Evolutionary conservation across 2,113 vertebrate species (phyloP), one percentile per base, ranked within the genome.

Genomic region (Craseonycteris thonglongyai): DNA sequence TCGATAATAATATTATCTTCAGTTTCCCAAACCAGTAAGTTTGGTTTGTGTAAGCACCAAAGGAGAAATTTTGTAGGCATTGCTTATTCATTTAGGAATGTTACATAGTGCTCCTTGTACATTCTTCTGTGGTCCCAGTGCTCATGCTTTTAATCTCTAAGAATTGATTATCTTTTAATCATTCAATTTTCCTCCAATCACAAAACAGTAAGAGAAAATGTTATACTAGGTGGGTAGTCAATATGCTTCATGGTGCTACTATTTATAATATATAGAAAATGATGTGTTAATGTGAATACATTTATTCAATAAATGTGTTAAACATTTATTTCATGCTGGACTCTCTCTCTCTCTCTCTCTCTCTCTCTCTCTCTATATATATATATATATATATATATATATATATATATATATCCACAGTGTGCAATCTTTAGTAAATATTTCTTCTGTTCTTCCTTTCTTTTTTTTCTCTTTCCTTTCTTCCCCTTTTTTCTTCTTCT

Each of bases 161-260:
- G n/a, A 94, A 65, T 58, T 72, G 21, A 19, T 90, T 93, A n/a
- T 88, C 38, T 84, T 87, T 96, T 78, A 96, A 82, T 93, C 54
- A 92, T 38, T 14, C 1, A 42, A 51, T 90, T 86, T 93, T 24
- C 40, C 18, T 94, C 84, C 72, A 87, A 33, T 93, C 49, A 90
- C 21, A 81, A 88, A 92, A 82, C 78, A 35, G 5, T 82, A 66
- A 38, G 7, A 1, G 22, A 93, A 89, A 65, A 15, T 5, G 71
- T 63, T 89, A 83, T 16, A 89, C 8, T 80, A n/a, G 49, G 13
- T 40, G 22, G 10, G 21, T 49, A 58, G 16, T 51, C 47, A 59
- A 45, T 79, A 59, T 94, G 63, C 84, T 87, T 93, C 14, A 79
- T 83, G 54, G 68, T 78, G 65, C 26, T 93, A 28, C 24, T 82